Conservation (phyloP, 2,113 vertebrate genomes). For the Falco punctatus region DNA sequence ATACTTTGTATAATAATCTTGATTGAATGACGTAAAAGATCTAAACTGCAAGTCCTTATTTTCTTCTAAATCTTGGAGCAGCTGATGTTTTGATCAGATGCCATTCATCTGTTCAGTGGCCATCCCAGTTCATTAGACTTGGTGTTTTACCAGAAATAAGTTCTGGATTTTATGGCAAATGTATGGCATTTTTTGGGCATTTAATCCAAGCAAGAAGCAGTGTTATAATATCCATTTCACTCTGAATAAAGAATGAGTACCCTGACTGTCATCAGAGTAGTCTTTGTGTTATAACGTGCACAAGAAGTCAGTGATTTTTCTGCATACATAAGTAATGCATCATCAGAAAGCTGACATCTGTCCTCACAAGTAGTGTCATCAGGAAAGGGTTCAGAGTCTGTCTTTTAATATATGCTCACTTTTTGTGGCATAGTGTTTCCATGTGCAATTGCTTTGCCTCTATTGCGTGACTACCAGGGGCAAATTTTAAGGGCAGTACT, state of each 20-base stretch:
- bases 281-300: accelerated
- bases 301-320: background rate
- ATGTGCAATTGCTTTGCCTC: background rate
- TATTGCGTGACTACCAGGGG: background rate
- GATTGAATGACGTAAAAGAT: background rate
- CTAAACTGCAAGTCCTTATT: background rate
- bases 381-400: background rate
- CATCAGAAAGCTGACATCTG: background rate
- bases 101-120: background rate
- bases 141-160: background rate
- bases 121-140: background rate
- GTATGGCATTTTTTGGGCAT: background rate
- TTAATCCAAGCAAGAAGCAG: background rate
- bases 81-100: background rate
- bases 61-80: background rate
- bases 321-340: background rate
- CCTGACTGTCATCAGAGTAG: background rate
- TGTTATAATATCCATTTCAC: background rate
- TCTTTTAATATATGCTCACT: background rate
- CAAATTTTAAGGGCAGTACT: background rate
- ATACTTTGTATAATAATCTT: background rate
- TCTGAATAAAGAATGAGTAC: background rate
- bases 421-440: background rate
- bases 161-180: background rate
- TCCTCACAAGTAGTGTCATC: background rate